phyloP scores from a whole-genome alignment of 2,113 vertebrate species.

The Lepisosteus osseus region DNA sequence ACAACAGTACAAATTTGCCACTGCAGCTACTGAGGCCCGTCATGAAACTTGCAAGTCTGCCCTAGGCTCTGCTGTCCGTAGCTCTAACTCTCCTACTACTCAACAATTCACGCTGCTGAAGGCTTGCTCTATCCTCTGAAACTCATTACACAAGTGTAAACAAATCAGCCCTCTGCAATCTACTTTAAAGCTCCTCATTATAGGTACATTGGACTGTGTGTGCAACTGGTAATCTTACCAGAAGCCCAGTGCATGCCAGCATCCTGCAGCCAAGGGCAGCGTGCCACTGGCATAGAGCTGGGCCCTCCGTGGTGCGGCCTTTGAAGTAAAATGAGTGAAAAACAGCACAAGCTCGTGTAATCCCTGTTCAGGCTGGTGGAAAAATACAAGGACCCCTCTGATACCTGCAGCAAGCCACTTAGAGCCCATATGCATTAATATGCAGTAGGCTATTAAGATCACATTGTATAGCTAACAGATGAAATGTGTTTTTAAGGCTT shows the following conservation, averaged over 20 bases:
- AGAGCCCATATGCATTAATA: slow-evolving; percentile 20
- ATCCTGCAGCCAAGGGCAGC: slow-evolving; percentile 40
- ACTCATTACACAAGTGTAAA: too few relatives aligned
- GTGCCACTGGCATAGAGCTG: slow-evolving; percentile 38
- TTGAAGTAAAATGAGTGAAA: slow-evolving; percentile 43
- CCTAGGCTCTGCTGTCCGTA: too few relatives aligned
- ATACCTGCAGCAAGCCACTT: slow-evolving; percentile 30
- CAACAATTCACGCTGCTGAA: too few relatives aligned
- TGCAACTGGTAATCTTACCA: slow-evolving; percentile 48
- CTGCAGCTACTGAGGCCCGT: too few relatives aligned
- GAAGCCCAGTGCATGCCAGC: slow-evolving; percentile 50
- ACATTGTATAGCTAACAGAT: slow-evolving; percentile 14
- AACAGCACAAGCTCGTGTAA: slow-evolving; percentile 56
- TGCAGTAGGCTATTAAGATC: slow-evolving; percentile 7
- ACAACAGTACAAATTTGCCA: too few relatives aligned
- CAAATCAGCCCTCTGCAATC: too few relatives aligned
- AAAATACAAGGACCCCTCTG: slow-evolving; percentile 59
- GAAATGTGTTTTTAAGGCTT: slow-evolving; percentile 4
- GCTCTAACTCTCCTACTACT: too few relatives aligned
- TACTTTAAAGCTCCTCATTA: too few relatives aligned
- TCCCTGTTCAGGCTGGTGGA: slow-evolving; percentile 60
- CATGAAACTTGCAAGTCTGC: too few relatives aligned
- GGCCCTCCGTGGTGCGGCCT: slow-evolving; percentile 41
- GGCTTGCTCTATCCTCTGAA: too few relatives aligned
- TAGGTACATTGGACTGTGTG: slow-evolving; percentile 12